These are phyloP conservation scores for Drusus annulatus DNA, from an alignment of 1,140 invertebrate species.

Conservation along the genomic window DNA sequence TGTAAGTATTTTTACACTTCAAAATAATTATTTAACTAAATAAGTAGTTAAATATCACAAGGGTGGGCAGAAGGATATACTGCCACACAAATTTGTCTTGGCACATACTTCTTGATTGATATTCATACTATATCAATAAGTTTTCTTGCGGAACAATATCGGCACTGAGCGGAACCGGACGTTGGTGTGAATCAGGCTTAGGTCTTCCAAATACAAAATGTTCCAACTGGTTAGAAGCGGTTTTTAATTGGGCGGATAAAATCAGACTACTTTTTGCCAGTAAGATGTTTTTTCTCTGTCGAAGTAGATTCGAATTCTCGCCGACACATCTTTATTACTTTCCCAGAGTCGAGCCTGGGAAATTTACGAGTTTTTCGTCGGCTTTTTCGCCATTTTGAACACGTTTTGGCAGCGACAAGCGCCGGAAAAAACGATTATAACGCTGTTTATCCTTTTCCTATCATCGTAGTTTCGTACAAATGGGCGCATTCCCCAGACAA, in stretches of 20 bases:
- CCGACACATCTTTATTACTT: not conserved
- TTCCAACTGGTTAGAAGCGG: not conserved
- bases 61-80: too few relatives aligned
- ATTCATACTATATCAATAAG: too few relatives aligned
- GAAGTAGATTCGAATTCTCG: not conserved
- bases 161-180: too few relatives aligned
- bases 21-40: too few relatives aligned
- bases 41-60: too few relatives aligned
- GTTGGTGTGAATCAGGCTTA: too few relatives aligned
- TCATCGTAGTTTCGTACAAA: too few relatives aligned
- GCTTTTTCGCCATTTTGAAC: not conserved
- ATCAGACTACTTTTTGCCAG: constrained; percentile 4
- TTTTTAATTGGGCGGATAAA: not conserved
- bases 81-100: too few relatives aligned
- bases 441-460: not conserved
- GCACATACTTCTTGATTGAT: too few relatives aligned
- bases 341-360: not conserved
- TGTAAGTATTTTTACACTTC: too few relatives aligned
- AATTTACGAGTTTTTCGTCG: not conserved
- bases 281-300: constrained; percentile 1
- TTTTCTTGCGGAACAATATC: too few relatives aligned
- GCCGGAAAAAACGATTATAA: not conserved
- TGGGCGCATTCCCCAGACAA: too few relatives aligned
- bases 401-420: not conserved
- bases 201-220: constrained; percentile 1